These are phyloP conservation scores for Corydoras maculifer DNA, from an alignment of 2,113 vertebrate species.

Conservation along the genomic window DNA sequence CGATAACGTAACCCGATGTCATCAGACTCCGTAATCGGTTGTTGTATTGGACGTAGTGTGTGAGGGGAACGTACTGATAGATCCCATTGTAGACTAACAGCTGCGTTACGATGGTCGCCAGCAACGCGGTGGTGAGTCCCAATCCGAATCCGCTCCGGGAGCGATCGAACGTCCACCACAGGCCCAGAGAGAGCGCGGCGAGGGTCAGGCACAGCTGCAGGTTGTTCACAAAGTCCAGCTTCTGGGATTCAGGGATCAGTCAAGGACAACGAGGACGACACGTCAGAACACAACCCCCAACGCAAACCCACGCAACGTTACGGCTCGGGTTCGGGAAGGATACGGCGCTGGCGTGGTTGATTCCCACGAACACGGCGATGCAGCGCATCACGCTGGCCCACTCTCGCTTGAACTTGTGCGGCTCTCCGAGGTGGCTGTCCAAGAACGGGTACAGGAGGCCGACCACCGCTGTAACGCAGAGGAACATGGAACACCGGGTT, in stretches of 20 bases:
- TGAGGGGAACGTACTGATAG: slow-evolving; percentile 80
- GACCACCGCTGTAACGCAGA: slow-evolving; percentile 71
- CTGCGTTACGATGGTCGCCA: slow-evolving; percentile 85
- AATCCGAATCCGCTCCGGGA: slow-evolving; percentile 89
- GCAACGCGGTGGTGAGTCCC: slow-evolving; percentile 83
- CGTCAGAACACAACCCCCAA: too few species aligned
- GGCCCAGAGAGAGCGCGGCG: slow-evolving; percentile 87
- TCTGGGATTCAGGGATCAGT: slow-evolving; percentile 66
- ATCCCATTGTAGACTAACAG: slow-evolving; percentile 91
- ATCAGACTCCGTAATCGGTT: too few species aligned
- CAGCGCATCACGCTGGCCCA: slow-evolving; percentile 99
- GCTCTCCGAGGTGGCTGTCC: slow-evolving; percentile 87
- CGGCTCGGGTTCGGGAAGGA: slow-evolving; percentile 60
- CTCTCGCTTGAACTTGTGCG: slow-evolving; percentile 94
- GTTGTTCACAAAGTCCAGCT: slow-evolving; percentile 97
- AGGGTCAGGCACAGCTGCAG: slow-evolving; percentile 89
- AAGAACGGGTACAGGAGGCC: slow-evolving; percentile 93
- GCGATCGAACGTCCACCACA: slow-evolving; percentile 97
- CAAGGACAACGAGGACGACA: slow-evolving; percentile 58
- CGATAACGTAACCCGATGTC: too few species aligned
- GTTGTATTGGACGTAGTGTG: too few species aligned
- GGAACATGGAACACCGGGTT: background rate
- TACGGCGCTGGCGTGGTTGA: slow-evolving; percentile 98
- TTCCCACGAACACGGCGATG: slow-evolving; percentile 94
- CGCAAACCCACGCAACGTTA: too few species aligned